A percentile compares a stretch with the other conserved stretches of the same genome.
These are phyloP conservation scores for Styela clava DNA, from an alignment of 23 tunicate species.

Conservation along the genomic window DNA sequence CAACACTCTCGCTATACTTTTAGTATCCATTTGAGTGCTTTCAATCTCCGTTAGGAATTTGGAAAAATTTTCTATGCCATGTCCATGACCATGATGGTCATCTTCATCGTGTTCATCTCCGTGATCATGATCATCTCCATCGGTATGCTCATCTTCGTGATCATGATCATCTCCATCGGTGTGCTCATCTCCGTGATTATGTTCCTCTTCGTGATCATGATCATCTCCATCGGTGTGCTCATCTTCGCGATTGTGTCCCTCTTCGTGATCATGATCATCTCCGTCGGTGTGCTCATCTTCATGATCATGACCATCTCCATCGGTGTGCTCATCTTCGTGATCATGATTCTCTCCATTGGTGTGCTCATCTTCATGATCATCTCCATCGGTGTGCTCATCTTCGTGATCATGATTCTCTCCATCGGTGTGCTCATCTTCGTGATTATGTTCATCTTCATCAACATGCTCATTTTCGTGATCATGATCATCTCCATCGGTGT, in stretches of 20 bases:
- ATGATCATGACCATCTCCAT: background rate
- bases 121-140: background rate
- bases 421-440: background rate
- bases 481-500: background rate
- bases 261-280: background rate
- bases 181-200: background rate
- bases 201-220: background rate
- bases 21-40: background rate
- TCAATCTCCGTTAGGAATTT: background rate
- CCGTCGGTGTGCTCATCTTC: background rate
- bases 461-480: background rate
- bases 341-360: background rate
- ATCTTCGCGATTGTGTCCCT: background rate
- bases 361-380: background rate
- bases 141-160: background rate
- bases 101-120: too few species aligned
- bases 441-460: background rate
- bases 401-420: background rate
- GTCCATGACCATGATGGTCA: background rate
- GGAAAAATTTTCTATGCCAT: background rate
- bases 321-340: background rate
- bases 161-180: background rate
- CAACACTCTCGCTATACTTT: background rate
- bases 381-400: background rate
- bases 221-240: background rate